Evolutionary conservation across 2,888 invertebrate species (phyloP).

Genomic region (Sinotaia quadrata): DNA sequence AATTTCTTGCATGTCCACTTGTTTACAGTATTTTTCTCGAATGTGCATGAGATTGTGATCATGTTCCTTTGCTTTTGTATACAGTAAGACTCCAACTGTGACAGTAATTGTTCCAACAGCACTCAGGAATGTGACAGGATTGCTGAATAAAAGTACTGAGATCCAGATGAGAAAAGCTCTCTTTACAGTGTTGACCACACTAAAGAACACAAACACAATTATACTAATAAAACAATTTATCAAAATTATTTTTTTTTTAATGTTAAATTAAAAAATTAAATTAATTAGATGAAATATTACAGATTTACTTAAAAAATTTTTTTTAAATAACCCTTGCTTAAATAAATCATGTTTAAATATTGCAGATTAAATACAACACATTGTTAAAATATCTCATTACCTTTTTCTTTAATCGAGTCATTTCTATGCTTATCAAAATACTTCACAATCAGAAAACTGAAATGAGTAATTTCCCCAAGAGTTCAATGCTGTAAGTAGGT

Average conservation of each 20-base stretch:
- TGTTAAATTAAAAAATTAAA: not conserved
- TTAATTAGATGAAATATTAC: not conserved
- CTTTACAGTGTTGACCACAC: constrained; percentile 86
- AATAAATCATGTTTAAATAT: too few species aligned
- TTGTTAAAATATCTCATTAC: too few species aligned
- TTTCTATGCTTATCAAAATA: too few species aligned
- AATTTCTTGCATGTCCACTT: constrained; percentile 16
- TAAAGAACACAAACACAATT: constrained; percentile 73
- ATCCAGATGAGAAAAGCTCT: constrained; percentile 85
- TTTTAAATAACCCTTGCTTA: too few species aligned
- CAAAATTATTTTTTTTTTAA: not conserved
- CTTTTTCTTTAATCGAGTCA: too few species aligned
- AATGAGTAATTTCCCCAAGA: too few species aligned
- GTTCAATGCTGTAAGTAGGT: too few species aligned
- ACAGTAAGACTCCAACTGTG: constrained; percentile 82
- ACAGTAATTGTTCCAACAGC: constrained; percentile 82
- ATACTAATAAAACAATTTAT: too few species aligned
- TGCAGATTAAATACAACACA: too few species aligned
- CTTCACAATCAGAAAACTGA: too few species aligned
- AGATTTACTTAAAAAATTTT: too few species aligned
- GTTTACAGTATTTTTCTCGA: constrained; percentile 34
- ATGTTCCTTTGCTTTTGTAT: constrained; percentile 80
- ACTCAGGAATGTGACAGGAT: constrained; percentile 82
- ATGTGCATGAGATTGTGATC: constrained; percentile 48
- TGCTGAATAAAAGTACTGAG: constrained; percentile 82